Evolutionary conservation across 2,113 vertebrate species (phyloP).

Genomic region (Microcebus jonahi): DNA sequence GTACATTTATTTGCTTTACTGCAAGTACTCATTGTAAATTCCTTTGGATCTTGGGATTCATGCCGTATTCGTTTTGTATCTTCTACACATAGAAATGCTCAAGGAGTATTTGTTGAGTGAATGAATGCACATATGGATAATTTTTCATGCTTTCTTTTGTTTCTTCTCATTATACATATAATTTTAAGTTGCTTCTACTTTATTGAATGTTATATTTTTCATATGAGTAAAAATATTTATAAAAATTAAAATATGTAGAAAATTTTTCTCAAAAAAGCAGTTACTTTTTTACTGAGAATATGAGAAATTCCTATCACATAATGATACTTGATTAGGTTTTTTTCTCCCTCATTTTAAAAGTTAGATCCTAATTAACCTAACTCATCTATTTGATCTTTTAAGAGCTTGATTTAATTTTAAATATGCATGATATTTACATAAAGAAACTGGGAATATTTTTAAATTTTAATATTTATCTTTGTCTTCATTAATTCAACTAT

Average conservation of each 20-base stretch:
- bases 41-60: neutral
- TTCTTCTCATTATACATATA: neutral
- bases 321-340: neutral
- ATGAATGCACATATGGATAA: neutral
- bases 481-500: slow-evolving; percentile 49
- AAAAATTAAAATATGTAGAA: slow-evolving; percentile 20
- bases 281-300: neutral
- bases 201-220: neutral
- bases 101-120: neutral
- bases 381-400: slow-evolving; percentile 52
- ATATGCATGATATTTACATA: slow-evolving; percentile 54
- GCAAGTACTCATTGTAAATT: neutral
- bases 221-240: neutral
- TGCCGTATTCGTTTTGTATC: neutral
- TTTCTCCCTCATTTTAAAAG: slow-evolving; percentile 31
- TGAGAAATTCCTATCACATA: slow-evolving; percentile 2
- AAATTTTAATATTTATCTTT: slow-evolving; percentile 51
- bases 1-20: neutral
- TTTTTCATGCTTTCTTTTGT: neutral
- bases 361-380: slow-evolving; percentile 32
- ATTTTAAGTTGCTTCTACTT: neutral
- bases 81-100: neutral
- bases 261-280: neutral
- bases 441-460: slow-evolving; percentile 24
- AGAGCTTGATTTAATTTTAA: slow-evolving; percentile 56